Conservation (phyloP, 1,140 invertebrate species). For the Coenobita brevimanus region DNA sequence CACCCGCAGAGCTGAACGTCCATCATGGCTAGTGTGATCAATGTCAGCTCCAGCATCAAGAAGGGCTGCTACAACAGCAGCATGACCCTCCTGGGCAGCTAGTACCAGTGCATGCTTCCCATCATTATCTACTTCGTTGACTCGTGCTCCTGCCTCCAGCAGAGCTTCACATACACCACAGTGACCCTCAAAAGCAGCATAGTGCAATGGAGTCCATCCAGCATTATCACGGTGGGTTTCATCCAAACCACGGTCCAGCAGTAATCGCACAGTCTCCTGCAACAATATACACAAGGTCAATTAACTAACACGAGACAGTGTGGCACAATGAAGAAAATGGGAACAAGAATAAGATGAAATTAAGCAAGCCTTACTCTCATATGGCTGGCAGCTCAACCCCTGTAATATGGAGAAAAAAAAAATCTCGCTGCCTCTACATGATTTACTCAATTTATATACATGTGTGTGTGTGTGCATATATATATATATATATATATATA, state of each 20-base stretch:
- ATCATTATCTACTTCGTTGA: constrained; percentile 94
- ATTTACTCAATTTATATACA: no score
- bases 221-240: constrained; percentile 93
- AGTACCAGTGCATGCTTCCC: constrained; percentile 92
- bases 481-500: no score
- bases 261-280: constrained; percentile 86
- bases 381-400: no score
- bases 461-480: no score
- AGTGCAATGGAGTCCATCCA: constrained; percentile 95
- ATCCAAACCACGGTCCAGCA: constrained; percentile 91
- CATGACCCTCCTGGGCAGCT: constrained; percentile 91
- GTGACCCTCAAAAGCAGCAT: constrained; percentile 93
- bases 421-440: no score
- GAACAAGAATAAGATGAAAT: no score
- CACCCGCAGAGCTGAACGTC: constrained; percentile 93
- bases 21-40: constrained; percentile 93
- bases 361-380: no score
- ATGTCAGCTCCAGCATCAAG: constrained; percentile 85
- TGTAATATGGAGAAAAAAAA: no score
- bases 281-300: background rate
- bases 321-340: background rate
- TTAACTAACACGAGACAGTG: background rate
- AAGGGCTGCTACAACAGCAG: constrained; percentile 81
- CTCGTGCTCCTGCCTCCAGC: constrained; percentile 91
- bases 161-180: constrained; percentile 89